phyloP scores from a whole-genome alignment of 2,888 invertebrate species.

The Plebejus argus region DNA sequence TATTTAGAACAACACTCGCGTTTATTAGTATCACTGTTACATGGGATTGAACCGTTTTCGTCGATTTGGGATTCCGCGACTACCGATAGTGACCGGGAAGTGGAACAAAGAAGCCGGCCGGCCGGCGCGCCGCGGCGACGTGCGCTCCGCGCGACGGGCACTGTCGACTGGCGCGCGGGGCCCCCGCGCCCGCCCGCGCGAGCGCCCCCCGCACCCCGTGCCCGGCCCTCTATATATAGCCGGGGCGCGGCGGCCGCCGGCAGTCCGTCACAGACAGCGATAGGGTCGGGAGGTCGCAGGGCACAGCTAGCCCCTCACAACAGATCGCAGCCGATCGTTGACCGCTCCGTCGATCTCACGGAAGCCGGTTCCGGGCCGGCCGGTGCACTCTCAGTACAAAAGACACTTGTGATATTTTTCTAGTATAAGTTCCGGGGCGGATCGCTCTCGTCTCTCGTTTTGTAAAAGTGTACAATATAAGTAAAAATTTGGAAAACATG shows the following conservation, averaged over 20 bases:
- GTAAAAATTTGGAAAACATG: constrained; percentile 84
- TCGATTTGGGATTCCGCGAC: constrained; percentile 22
- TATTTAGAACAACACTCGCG: constrained; percentile 2
- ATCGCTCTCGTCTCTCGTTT: constrained; percentile 66
- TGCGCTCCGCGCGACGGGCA: constrained; percentile 53
- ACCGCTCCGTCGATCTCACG: constrained; percentile 63
- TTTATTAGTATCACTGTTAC: neutral
- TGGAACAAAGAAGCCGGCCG: constrained; percentile 78
- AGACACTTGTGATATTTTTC: constrained; percentile 81
- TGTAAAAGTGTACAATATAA: constrained; percentile 79
- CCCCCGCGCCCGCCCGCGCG: constrained; percentile 66
- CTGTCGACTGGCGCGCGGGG: constrained; percentile 71
- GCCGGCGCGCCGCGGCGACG: constrained; percentile 63
- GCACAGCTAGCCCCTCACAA: constrained; percentile 58
- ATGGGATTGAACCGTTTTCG: neutral
- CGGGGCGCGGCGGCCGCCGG: constrained; percentile 62
- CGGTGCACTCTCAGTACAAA: constrained; percentile 77
- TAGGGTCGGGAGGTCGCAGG: constrained; percentile 67
- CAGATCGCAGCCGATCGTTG: constrained; percentile 75
- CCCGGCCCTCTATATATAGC: constrained; percentile 73
- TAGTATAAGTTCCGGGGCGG: constrained; percentile 73
- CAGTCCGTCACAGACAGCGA: constrained; percentile 78
- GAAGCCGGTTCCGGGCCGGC: constrained; percentile 69
- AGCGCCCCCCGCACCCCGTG: constrained; percentile 63
- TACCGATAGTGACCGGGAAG: constrained; percentile 46